These are phyloP conservation scores for Neogobius melanostomus DNA, from an alignment of 2,113 vertebrate species.

Conservation along the genomic window DNA sequence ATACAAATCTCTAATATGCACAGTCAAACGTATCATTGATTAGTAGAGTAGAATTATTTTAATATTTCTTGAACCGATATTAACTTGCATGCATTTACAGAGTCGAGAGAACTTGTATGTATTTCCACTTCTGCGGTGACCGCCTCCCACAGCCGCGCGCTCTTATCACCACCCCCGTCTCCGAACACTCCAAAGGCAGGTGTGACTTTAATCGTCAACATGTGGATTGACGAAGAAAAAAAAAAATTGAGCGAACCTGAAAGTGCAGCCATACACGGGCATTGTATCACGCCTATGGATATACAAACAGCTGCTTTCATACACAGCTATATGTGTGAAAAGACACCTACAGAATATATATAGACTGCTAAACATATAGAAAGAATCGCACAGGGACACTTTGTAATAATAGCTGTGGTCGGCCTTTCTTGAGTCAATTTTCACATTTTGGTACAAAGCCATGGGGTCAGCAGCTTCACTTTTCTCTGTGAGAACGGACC, in stretches of 20 bases:
- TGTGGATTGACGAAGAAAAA: constrained; percentile 35
- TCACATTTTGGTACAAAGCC: constrained; percentile 55
- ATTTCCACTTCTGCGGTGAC: neutral
- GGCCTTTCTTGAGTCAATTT: constrained; percentile 55
- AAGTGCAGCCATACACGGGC: constrained; percentile 24
- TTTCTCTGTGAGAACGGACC: constrained; percentile 54
- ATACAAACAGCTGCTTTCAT: constrained; percentile 55
- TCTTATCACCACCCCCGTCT: neutral
- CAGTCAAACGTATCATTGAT: no score
- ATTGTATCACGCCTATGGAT: constrained; percentile 50
- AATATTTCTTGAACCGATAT: no score
- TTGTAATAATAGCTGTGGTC: constrained; percentile 27
- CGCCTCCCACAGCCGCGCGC: no score
- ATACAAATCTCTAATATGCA: no score
- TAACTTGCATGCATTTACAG: no score
- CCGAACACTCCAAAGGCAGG: constrained; percentile 15
- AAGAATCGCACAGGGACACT: constrained; percentile 2
- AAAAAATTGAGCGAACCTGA: constrained; percentile 21
- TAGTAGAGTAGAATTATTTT: no score
- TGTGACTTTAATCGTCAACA: constrained; percentile 32
- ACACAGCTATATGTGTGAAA: constrained; percentile 40
- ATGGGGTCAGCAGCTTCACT: constrained; percentile 50
- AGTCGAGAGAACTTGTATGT: no score
- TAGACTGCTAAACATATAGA: constrained; percentile 15
- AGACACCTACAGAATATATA: constrained; percentile 18